Evolutionary conservation across 2,888 invertebrate species (phyloP), one percentile per base, ranked within the genome.

Genomic region (Meteorus colon): DNA sequence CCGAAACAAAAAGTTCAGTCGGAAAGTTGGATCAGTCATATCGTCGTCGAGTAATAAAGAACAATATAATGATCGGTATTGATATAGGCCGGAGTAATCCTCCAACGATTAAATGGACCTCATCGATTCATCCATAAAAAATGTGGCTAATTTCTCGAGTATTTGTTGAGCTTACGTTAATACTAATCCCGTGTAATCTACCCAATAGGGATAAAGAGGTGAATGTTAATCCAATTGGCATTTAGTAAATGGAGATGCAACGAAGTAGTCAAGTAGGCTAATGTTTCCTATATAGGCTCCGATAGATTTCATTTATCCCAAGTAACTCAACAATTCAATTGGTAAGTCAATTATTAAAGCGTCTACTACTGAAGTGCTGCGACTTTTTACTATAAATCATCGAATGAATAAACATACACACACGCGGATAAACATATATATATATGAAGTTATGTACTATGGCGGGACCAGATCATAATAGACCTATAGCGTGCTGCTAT

Each of bases 181-280:
- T 8, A 19, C 19, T 6, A 45, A 34, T 37, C 41, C 19, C 37
- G 6, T 37, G 37, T 24, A 24, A 24, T 24, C 24, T 24, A 24
- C 24, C 24, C 24, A 24, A 24, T 24, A 24, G 24, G 24, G 24
- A 24, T 24, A 24, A 24, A 24, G 24, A 24, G 24, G 55, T 24
- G 60, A 3, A 72, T 19, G 65, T 70, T 75, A 70, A 75, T 75
- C 75, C 55, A 66, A 75, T 71, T 75, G 55, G 55, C 55, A 24
- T 66, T 70, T 59, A 71, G 70, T 60, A 75, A 75, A 71, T 62
- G 16, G 41, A 27, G 16, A 41, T 45, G 8, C 62, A 41, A 37
- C 41, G 27, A 27, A 19, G 6, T 27, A 4, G 27, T 31, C 29
- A 2, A 14, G 14, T 45, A 45, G 8, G 12, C 8, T 12, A 19